Base-by-base conservation (phyloP, 2,888 invertebrate species). In the Heliconius aoede region DNA sequence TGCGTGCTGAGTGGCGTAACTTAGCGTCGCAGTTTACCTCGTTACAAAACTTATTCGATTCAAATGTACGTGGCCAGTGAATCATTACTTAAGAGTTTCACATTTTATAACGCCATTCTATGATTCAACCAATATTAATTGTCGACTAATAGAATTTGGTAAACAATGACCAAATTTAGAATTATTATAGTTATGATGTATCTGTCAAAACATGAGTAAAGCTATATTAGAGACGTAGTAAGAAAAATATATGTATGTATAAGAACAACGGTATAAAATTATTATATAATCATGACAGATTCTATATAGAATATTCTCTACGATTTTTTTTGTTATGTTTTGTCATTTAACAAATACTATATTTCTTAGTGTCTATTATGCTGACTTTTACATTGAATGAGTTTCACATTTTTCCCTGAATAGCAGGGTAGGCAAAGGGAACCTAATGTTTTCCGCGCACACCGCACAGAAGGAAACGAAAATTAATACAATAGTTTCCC, bases 201-300 rank as follows among this genome's bases (percentile, higher is more conserved):
- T 68, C 46, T 30, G 21, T 18, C 4, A 24, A n/a, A 1, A 21
- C 9, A 21, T 68, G 46, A 26, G 26, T 68, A 46, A 68, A 9
- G 40, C 21, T 28, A 51, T 51, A 51, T 51, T 51, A 28, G 40
- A 28, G 68, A 68, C 8, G 13, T 26, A 8, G 21, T 9, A 28
- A 51, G 28, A 46, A 64, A 64, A 13, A 36, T 24, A n/a, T n/a
- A 5, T n/a, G n/a, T 36, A 24, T 64, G 15, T 21, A 28, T n/a
- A 15, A 64, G 15, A 36, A 36, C 36, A 5, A 64, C n/a, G 13
- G n/a, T n/a, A 32, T 32, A 28, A 18, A 28, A 64, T 62, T 30
- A n/a, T n/a, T n/a, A n/a, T n/a, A n/a, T 64, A 64, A 36, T 32
- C 32, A 32, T 64, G 32, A 64, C 62, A 36, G 15, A n/a, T 64